Conservation (phyloP, 2,113 vertebrate species). For the Rhabdornis inornatus region DNA sequence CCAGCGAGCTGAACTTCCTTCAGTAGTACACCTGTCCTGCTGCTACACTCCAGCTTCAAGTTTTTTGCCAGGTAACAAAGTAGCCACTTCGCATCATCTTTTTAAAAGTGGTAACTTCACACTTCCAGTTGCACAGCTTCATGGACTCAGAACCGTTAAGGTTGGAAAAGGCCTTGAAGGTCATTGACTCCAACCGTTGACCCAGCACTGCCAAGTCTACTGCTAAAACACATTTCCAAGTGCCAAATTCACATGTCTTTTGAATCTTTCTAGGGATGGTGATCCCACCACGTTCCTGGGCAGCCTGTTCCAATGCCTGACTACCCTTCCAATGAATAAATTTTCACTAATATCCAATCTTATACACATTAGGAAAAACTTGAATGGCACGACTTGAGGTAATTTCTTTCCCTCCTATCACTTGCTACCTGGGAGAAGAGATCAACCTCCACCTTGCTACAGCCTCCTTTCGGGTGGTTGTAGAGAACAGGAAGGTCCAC, state of each 20-base stretch:
- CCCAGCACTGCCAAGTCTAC: not conserved
- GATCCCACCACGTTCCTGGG: not conserved
- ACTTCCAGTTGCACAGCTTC: rapidly evolving
- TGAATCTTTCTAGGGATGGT: not conserved
- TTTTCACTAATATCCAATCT: not conserved
- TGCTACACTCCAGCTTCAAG: rapidly evolving
- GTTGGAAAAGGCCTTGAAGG: not conserved
- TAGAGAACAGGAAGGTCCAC: not conserved
- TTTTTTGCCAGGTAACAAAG: not conserved
- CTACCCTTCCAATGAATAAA: not conserved
- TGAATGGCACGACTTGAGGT: not conserved
- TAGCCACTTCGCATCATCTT: rapidly evolving
- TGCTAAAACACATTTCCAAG: not conserved
- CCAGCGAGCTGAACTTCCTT: not conserved
- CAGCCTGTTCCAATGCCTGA: not conserved
- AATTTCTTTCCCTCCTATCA: not conserved
- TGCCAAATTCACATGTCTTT: not conserved
- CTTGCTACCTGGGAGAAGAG: not conserved
- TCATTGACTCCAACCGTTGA: not conserved
- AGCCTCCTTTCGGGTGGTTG: not conserved
- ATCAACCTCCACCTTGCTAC: not conserved
- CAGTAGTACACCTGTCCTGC: rapidly evolving
- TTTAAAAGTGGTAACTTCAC: rapidly evolving
- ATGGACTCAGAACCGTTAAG: rapidly evolving
- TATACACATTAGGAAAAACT: not conserved